Evolutionary conservation across 2,113 vertebrate genomes (phyloP).

Genomic region (Speoplatyrhinus poulsoni): DNA sequence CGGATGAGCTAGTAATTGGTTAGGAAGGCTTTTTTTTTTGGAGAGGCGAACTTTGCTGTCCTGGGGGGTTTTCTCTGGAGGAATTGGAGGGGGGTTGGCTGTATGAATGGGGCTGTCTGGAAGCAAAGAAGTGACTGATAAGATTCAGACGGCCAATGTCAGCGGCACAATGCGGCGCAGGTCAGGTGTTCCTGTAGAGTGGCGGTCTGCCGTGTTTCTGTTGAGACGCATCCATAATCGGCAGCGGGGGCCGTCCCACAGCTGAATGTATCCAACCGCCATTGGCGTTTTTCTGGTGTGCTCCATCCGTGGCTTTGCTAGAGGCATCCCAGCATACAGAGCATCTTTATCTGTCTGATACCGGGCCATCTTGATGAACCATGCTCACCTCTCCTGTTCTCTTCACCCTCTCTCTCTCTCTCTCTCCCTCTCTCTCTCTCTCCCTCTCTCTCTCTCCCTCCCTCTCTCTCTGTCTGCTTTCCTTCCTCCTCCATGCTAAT

Average conservation of each 20-base stretch:
- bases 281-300: neutral
- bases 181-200: slow-evolving; percentile 8
- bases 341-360: slow-evolving; percentile 57
- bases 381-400: slow-evolving; percentile 54
- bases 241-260: no score
- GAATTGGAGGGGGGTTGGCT: slow-evolving; percentile 14
- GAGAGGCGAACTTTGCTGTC: slow-evolving; percentile 17
- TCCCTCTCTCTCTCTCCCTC: slow-evolving; percentile 50
- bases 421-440: slow-evolving; percentile 33
- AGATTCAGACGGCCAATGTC: slow-evolving; percentile 51
- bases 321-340: slow-evolving; percentile 45
- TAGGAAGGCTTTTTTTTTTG: slow-evolving; percentile 44
- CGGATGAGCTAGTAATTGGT: slow-evolving; percentile 66
- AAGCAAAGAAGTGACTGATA: slow-evolving; percentile 51
- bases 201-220: slow-evolving; percentile 29
- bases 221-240: slow-evolving; percentile 9
- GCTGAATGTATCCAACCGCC: slow-evolving; percentile 2
- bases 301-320: slow-evolving; percentile 18
- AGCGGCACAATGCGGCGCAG: slow-evolving; percentile 27
- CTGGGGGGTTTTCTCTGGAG: slow-evolving; percentile 28
- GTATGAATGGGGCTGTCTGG: slow-evolving; percentile 50
- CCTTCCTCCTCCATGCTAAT: slow-evolving; percentile 80
- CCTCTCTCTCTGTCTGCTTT: slow-evolving; percentile 62
- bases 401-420: slow-evolving; percentile 15
- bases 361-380: slow-evolving; percentile 46